Percentiles rank a stretch among this genome's conserved stretches.
These are phyloP conservation scores for Epistrophe grossulariae DNA, from an alignment of 2,888 invertebrate species.

Conservation along the genomic window DNA sequence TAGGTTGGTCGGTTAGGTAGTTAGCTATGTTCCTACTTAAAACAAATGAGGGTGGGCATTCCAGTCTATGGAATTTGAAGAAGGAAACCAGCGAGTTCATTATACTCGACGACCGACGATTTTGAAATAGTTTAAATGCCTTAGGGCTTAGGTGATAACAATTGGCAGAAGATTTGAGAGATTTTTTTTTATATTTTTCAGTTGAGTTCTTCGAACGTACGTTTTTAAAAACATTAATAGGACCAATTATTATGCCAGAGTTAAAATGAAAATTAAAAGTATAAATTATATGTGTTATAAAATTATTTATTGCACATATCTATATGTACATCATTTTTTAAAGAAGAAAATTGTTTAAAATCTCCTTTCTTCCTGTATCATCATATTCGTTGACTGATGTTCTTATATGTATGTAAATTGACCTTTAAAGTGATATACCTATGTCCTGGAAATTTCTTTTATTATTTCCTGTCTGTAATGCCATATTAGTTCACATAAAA, in stretches of 20 bases:
- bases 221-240: background rate
- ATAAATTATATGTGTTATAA: too few species aligned
- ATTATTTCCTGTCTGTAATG: background rate
- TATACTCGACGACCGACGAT: background rate
- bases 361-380: too few species aligned
- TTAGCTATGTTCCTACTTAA: background rate
- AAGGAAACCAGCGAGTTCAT: background rate
- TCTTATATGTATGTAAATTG: background rate
- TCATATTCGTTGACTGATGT: background rate
- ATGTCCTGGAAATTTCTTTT: background rate
- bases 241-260: background rate
- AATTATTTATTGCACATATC: too few species aligned
- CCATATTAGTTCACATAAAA: constrained; percentile 3
- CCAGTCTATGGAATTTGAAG: constrained; percentile 8
- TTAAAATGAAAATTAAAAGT: background rate
- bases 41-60: background rate
- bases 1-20: too few species aligned
- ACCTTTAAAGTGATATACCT: background rate
- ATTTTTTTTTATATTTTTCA: background rate
- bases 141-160: background rate
- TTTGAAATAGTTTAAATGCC: background rate
- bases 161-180: background rate
- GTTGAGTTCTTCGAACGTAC: background rate
- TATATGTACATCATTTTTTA: too few species aligned
- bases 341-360: too few species aligned